Evolutionary conservation across 2,113 vertebrate genomes (phyloP).

Genomic region (Baryphthengus martii): DNA sequence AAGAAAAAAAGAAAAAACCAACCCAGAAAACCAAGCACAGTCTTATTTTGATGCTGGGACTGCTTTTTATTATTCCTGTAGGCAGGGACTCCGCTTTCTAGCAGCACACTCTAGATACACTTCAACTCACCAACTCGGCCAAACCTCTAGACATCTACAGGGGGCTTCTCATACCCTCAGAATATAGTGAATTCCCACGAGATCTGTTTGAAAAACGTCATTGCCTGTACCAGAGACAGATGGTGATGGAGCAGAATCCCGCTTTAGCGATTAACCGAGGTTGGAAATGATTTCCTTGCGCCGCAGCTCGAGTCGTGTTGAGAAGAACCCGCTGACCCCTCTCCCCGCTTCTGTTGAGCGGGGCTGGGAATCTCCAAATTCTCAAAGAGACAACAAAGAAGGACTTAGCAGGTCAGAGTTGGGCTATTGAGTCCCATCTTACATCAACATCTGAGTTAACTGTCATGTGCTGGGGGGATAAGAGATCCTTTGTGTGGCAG

Average conservation of each 20-base stretch:
- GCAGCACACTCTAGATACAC: neutral
- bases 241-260: neutral
- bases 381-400: neutral
- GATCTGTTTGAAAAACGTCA: neutral
- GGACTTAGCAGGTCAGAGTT: constrained; percentile 40
- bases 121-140: neutral
- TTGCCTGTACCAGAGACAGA: neutral
- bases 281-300: neutral
- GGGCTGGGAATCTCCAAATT: neutral
- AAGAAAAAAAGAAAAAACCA: neutral
- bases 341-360: neutral
- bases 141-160: neutral
- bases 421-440: constrained; percentile 53
- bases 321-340: accelerated
- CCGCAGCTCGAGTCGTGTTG: neutral
- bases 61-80: neutral
- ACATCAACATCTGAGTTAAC: constrained; percentile 63
- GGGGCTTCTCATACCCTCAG: neutral
- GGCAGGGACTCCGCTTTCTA: neutral
- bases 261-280: neutral
- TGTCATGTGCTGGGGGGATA: constrained; percentile 58
- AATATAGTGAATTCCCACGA: neutral
- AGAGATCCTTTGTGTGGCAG: constrained; percentile 63
- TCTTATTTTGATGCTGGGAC: neutral
- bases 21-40: neutral